Evolutionary conservation across 2,113 vertebrate species (phyloP).

Genomic region (Sialia sialis): DNA sequence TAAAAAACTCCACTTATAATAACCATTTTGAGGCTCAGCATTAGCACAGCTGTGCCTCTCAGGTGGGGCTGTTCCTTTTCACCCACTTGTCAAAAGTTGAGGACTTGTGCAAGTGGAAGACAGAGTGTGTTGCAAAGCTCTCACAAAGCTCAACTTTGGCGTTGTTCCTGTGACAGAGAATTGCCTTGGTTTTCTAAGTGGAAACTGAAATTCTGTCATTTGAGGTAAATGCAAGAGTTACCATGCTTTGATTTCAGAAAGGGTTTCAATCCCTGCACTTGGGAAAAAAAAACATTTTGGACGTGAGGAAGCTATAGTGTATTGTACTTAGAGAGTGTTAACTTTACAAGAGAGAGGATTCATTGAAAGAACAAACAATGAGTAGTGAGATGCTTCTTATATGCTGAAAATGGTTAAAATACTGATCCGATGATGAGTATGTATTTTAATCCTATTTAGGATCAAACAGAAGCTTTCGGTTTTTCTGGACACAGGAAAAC

Average conservation of each 20-base stretch:
- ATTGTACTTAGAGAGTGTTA: background rate
- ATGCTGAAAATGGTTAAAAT: background rate
- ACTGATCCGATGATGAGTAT: fast-evolving
- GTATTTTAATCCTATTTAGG: background rate
- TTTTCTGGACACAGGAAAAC: background rate
- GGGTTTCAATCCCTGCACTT: background rate
- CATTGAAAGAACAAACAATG: background rate
- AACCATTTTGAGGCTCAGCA: background rate
- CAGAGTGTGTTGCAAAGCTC: background rate
- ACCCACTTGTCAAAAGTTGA: background rate
- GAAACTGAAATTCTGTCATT: background rate
- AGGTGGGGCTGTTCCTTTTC: background rate
- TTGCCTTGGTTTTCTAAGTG: background rate
- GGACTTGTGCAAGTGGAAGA: background rate
- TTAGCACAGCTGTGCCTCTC: background rate
- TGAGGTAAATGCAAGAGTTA: background rate
- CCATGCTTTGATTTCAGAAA: background rate
- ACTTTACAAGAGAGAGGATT: background rate
- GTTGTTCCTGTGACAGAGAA: background rate
- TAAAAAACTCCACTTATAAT: background rate
- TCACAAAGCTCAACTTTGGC: too few relatives aligned
- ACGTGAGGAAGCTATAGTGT: background rate
- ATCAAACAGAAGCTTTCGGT: background rate
- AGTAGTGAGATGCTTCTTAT: background rate
- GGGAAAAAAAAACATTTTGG: background rate